A percentile compares a stretch with the other conserved stretches of the same genome.
Evolutionary conservation across 2,888 invertebrate genomes (phyloP).

Genomic region (Sinelater perroti): DNA sequence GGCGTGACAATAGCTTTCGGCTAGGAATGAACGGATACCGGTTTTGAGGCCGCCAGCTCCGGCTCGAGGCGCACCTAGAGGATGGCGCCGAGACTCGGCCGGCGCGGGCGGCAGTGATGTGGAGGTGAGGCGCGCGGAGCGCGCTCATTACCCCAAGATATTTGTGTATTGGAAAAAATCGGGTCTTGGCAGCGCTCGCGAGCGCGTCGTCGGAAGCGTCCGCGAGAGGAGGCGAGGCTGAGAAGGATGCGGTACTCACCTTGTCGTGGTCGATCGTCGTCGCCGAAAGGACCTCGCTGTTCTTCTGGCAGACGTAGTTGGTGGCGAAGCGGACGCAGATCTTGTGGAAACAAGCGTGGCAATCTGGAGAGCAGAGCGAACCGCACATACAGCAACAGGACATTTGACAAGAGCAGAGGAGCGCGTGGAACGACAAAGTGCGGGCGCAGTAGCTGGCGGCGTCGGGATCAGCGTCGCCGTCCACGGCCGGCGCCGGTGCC

Average conservation of each 20-base stretch:
- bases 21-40: not conserved
- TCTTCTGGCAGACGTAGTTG: slow-evolving; percentile 60
- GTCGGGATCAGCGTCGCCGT: slow-evolving; percentile 44
- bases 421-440: slow-evolving; percentile 61
- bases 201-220: not conserved
- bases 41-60: slow-evolving; percentile 3
- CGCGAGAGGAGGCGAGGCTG: not conserved
- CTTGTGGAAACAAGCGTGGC: slow-evolving; percentile 71
- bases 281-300: slow-evolving; percentile 54
- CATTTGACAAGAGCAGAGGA: slow-evolving; percentile 61
- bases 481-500: slow-evolving; percentile 44
- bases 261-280: slow-evolving; percentile 60
- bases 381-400: slow-evolving; percentile 71
- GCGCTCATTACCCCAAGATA: too few species aligned
- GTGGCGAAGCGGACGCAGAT: slow-evolving; percentile 63
- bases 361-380: slow-evolving; percentile 69
- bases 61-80: too few species aligned
- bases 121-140: too few species aligned
- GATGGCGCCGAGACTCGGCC: too few species aligned
- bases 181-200: slow-evolving; percentile 3
- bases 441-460: slow-evolving; percentile 58
- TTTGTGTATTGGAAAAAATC: not conserved
- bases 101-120: too few species aligned
- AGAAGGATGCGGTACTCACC: slow-evolving; percentile 58
- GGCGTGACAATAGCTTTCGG: slow-evolving; percentile 8